phyloP scores from a whole-genome alignment of 1,140 invertebrate genomes.

The Periplaneta americana region DNA sequence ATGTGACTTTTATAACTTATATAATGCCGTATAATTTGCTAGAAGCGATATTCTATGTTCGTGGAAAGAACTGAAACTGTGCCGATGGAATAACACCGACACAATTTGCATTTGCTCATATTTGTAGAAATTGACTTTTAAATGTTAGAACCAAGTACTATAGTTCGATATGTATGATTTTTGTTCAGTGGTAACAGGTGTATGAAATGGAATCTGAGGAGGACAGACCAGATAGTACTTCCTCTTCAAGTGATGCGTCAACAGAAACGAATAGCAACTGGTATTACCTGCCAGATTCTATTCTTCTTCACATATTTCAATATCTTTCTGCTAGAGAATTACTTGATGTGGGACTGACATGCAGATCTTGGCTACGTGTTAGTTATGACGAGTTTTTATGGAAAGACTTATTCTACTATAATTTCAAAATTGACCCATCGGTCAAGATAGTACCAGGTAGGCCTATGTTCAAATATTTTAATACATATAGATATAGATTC shows the following conservation, averaged over 20 bases:
- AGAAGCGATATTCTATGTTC: too few relatives aligned
- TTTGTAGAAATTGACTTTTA: background rate
- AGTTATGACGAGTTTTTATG: constrained; percentile 62
- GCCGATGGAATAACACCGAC: too few relatives aligned
- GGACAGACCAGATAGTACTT: background rate
- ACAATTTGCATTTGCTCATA: too few relatives aligned
- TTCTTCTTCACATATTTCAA: constrained; percentile 61
- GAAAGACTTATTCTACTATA: constrained; percentile 58
- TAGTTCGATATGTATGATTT: background rate
- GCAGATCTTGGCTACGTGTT: constrained; percentile 53
- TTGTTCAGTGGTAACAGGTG: background rate
- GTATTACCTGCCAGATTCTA: constrained; percentile 60
- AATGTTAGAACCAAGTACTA: background rate
- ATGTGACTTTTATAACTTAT: too few relatives aligned
- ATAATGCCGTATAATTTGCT: too few relatives aligned
- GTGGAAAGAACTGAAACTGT: too few relatives aligned
- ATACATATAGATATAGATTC: too few relatives aligned
- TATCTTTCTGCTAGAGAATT: constrained; percentile 54
- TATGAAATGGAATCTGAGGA: background rate
- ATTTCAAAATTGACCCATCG: constrained; percentile 57
- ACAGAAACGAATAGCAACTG: constrained; percentile 32
- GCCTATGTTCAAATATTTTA: constrained; percentile 6
- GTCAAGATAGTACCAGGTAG: constrained; percentile 58
- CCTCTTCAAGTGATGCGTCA: background rate
- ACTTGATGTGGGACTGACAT: constrained; percentile 47